These are phyloP conservation scores for Liparis tanakae DNA, from an alignment of 2,797 vertebrate species.

Conservation along the genomic window DNA sequence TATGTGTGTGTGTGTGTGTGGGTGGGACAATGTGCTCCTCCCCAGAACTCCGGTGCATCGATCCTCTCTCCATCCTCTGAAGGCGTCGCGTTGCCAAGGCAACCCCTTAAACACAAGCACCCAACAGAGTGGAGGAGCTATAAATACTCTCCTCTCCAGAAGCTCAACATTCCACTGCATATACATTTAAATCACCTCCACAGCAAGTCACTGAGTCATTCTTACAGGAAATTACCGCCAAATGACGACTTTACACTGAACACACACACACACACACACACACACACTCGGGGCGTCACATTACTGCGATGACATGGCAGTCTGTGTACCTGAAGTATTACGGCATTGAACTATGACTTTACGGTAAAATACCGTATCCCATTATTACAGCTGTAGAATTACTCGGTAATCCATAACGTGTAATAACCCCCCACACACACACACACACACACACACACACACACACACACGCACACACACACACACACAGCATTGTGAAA, in stretches of 20 bases:
- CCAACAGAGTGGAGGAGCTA: no score
- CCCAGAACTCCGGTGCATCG: slow-evolving; percentile 69
- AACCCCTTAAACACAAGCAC: not conserved
- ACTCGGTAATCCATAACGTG: no score
- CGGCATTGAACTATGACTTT: not conserved
- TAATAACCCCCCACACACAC: no score
- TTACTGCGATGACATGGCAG: not conserved
- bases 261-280: no score
- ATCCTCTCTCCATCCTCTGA: slow-evolving; percentile 72
- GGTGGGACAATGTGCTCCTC: slow-evolving; percentile 37
- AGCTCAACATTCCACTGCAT: not conserved
- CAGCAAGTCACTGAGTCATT: not conserved
- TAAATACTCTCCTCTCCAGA: slow-evolving; percentile 2
- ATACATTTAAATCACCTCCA: no score
- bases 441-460: no score
- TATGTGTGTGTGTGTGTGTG: no score
- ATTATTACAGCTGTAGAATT: not conserved
- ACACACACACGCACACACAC: no score
- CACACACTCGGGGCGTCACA: not conserved
- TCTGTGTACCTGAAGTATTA: not conserved
- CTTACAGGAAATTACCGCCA: not conserved
- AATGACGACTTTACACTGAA: not conserved
- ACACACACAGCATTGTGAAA: no score
- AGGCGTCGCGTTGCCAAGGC: slow-evolving; percentile 46
- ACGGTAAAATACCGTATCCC: not conserved